Base-by-base conservation (phyloP, 1,140 invertebrate species). In the Cepaea nemoralis region DNA sequence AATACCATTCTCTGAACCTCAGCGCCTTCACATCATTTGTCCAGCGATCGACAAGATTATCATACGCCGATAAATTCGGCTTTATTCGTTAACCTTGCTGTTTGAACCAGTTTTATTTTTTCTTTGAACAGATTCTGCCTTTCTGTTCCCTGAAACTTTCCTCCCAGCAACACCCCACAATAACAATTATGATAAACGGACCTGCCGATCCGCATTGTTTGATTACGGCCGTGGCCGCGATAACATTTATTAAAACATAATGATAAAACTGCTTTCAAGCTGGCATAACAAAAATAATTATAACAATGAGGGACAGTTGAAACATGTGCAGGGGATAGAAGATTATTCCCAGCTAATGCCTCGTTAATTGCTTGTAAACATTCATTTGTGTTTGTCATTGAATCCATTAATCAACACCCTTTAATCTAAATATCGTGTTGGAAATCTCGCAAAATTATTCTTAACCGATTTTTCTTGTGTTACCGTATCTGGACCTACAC, bases 361-460 rank as follows among this genome's bases (percentile, higher is more conserved):
- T 5, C 59, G 33, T 27, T 6, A 10, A 31, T 31, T 27, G 6
- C 1, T 3, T 63, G 59, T 63, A 63, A 63, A 63, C 59, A 63
- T 27, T 31, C 19, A 10, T 27, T 31, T 31, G 5, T 27, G 22
- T 31, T 16, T 27, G 22, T 31, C n/a, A 16, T 10, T 1, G 10
- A 2, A 2, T 12, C 27, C 16, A 63, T 63, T 63, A 63, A 63
- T 63, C 59, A 63, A 31, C 59, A 63, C 33, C 2, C n/a, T 31
- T 27, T 63, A 63, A 63, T 63, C 59, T n/a, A 10, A 12, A 63
- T 63, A 63, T 63, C 59, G n/a, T 31, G 27, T 8, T 31, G 59
- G 59, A 63, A 63, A 63, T 63, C 59, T 63, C 59, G 6, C 59
- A 63, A 31, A 63, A 63, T 63, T 63, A 63, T 63, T 63, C 59